Base-by-base conservation (phyloP, 2,797 vertebrate species). In the Fundulus diaphanus region DNA sequence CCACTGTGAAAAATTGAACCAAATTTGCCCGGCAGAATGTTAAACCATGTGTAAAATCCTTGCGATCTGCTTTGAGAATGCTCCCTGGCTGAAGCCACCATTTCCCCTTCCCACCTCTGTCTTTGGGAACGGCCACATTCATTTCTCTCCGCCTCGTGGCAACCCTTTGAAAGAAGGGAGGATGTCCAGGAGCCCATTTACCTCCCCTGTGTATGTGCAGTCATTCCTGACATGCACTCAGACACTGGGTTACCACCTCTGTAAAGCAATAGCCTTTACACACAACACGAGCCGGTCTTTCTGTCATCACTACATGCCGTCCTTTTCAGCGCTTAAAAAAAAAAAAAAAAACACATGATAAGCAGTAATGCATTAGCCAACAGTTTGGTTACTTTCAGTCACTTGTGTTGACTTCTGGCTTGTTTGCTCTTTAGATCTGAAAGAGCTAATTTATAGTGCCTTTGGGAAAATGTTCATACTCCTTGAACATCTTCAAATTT, bases 41-140 rank as follows among this genome's bases (percentile, higher is more conserved):
- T 94, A 93, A 94, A 94, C 93, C 93, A 93, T 89, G 93, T 94
- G 94, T 92, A 92, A 94, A 94, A 94, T 93, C 87, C 90, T 81
- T 68, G 67, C 77, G 74, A 90, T 89, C 88, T 84, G 80, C 87
- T 93, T 86, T 89, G 92, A 93, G 87, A 93, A 88, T 74, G 88
- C 91, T 90, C 90, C 88, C 85, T 42, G 86, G 87, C 85, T 88
- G 88, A 75, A 86, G 86, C 81, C 15, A 72, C 79, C 79, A 42
- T 65, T 74, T 78, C 71, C 61, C 63, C 11, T 24, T 66, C 63
- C 33, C 79, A 80, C 82, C 87, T 88, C 88, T 92, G 89, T 91
- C 88, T 93, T 92, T 86, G 87, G 85, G 89, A 87, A 92, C 81
- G 87, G 89, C 87, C 89, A 91, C 82, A 80, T 82, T 88, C 87